phyloP scores from a whole-genome alignment of 2,888 invertebrate genomes.

The Timema cristinae region DNA sequence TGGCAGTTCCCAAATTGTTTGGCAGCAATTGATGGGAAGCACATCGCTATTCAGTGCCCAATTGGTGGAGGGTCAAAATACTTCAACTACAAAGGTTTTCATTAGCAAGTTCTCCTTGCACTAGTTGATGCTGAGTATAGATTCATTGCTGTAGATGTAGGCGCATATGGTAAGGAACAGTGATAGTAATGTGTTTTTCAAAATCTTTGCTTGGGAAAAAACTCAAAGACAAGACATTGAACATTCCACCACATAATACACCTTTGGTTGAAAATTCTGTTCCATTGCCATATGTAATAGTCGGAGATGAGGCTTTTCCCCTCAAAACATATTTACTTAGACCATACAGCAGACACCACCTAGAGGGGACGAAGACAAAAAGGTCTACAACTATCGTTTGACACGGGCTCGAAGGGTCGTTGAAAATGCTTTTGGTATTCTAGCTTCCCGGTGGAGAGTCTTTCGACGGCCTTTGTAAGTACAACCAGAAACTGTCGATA shows the following conservation, averaged over 20 bases:
- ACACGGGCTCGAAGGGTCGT: conserved; percentile 10
- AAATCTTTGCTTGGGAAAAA: conserved; percentile 14
- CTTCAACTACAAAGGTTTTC: conserved; percentile 39
- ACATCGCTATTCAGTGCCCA: too few relatives aligned
- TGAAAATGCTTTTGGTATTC: conserved; percentile 23
- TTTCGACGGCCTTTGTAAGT: conserved; percentile 3
- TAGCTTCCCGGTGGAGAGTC: conserved; percentile 20
- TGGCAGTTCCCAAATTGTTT: conserved; percentile 40
- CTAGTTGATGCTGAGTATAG: conserved; percentile 14
- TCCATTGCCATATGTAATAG: conserved; percentile 13
- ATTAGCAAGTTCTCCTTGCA: conserved; percentile 36
- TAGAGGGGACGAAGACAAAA: not conserved
- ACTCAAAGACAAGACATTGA: conserved; percentile 7
- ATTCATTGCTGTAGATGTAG: conserved; percentile 19
- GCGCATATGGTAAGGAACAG: conserved; percentile 21
- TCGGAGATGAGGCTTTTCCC: conserved; percentile 18
- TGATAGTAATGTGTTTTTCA: conserved; percentile 16
- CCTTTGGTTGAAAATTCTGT: not conserved
- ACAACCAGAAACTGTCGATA: conserved; percentile 4
- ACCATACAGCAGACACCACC: conserved; percentile 15
- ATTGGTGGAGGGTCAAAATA: conserved; percentile 36
- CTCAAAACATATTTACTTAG: conserved; percentile 9
- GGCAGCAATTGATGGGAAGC: conserved; percentile 40
- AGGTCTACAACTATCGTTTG: conserved; percentile 20
- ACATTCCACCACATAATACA: conserved; percentile 12